These are phyloP conservation scores for Brenthis daphne DNA, from an alignment of 2,888 invertebrate species.

Conservation along the genomic window DNA sequence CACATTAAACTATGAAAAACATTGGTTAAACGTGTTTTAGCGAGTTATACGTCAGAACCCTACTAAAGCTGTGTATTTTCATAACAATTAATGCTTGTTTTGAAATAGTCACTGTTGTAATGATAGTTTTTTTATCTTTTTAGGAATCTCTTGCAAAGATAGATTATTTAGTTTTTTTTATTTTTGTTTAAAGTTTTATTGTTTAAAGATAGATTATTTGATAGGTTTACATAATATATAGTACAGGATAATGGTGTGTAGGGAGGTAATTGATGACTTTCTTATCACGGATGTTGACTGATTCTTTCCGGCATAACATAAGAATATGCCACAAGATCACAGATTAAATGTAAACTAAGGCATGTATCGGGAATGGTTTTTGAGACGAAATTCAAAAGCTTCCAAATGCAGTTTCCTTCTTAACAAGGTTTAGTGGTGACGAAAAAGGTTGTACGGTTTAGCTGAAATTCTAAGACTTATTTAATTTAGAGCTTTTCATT, in stretches of 20 bases:
- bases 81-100: neutral
- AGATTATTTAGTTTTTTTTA: too few relatives aligned
- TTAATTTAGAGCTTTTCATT: slow-evolving; percentile 11
- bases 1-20: slow-evolving; percentile 66
- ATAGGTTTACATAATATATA: neutral
- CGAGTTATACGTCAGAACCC: slow-evolving; percentile 4
- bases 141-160: too few relatives aligned
- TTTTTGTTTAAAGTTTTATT: too few relatives aligned
- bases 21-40: slow-evolving; percentile 46
- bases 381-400: neutral
- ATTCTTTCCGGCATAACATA: slow-evolving; percentile 53
- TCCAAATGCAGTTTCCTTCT: neutral
- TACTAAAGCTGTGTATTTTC: neutral
- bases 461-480: slow-evolving; percentile 8
- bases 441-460: slow-evolving; percentile 1
- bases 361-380: too few relatives aligned
- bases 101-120: neutral
- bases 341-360: neutral
- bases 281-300: slow-evolving; percentile 53
- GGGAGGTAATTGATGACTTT: slow-evolving; percentile 43
- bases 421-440: slow-evolving; percentile 5
- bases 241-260: slow-evolving; percentile 31
- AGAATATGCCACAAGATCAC: slow-evolving; percentile 39
- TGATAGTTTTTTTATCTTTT: too few relatives aligned
- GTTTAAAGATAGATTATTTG: too few relatives aligned